Evolutionary conservation across 2,888 invertebrate species (phyloP).

Genomic region (Erebia aethiops): DNA sequence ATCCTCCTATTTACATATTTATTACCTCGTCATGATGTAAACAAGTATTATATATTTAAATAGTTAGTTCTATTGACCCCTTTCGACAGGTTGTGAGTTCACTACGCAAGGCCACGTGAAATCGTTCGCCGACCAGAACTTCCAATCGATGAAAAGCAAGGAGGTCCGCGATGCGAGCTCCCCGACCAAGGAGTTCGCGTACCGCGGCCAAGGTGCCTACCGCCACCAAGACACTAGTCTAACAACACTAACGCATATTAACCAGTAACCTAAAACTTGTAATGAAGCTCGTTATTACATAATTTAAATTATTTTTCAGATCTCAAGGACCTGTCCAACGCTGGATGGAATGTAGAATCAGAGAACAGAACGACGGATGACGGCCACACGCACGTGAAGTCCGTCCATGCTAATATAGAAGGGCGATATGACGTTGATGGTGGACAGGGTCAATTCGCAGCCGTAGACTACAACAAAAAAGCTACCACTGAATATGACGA

Average conservation of each 20-base stretch:
- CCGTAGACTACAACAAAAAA: slow-evolving; percentile 84
- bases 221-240: slow-evolving; percentile 54
- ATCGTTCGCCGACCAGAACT: slow-evolving; percentile 89
- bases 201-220: slow-evolving; percentile 77
- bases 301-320: slow-evolving; percentile 58
- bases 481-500: slow-evolving; percentile 75
- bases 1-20: neutral
- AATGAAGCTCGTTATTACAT: slow-evolving; percentile 12
- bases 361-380: slow-evolving; percentile 85
- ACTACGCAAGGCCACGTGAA: slow-evolving; percentile 85
- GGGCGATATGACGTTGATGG: slow-evolving; percentile 85
- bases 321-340: slow-evolving; percentile 75
- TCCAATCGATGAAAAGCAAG: slow-evolving; percentile 89
- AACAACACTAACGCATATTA: slow-evolving; percentile 74
- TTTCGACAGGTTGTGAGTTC: slow-evolving; percentile 75
- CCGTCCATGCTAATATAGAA: slow-evolving; percentile 85
- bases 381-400: slow-evolving; percentile 84
- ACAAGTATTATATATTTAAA: slow-evolving; percentile 24
- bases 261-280: slow-evolving; percentile 49
- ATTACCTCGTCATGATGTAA: neutral
- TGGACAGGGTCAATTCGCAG: slow-evolving; percentile 85
- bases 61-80: slow-evolving; percentile 41
- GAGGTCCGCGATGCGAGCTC: slow-evolving; percentile 91
- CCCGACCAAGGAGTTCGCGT: slow-evolving; percentile 85
- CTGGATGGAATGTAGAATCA: slow-evolving; percentile 87